These are phyloP conservation scores for Cyclargus thomasi DNA, from an alignment of 1,140 invertebrate species.

Conservation along the genomic window DNA sequence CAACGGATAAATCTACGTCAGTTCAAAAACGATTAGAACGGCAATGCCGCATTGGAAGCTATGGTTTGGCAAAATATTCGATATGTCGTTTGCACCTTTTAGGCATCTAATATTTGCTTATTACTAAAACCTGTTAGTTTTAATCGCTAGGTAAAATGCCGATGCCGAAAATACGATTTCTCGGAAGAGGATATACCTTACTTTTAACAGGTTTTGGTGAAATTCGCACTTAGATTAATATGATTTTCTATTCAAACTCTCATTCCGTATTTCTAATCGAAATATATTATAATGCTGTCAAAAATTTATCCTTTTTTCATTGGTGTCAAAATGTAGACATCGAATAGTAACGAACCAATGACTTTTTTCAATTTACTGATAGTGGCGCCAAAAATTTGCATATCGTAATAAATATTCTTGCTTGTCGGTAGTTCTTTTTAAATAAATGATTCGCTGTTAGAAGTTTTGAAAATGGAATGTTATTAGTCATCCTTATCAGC, in stretches of 20 bases:
- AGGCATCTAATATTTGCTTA: conserved; percentile 1
- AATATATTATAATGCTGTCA: no score
- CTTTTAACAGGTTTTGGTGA: no score
- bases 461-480: background rate
- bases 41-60: background rate
- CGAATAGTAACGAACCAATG: background rate
- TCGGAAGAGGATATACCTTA: background rate
- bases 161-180: background rate
- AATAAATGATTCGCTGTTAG: background rate
- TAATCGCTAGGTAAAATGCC: no score
- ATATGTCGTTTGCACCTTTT: background rate
- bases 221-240: no score
- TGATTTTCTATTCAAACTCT: no score
- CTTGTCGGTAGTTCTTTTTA: background rate
- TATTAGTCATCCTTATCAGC: background rate
- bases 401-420: background rate
- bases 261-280: no score
- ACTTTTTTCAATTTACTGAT: background rate
- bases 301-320: no score
- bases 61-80: background rate
- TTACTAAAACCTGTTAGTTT: background rate
- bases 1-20: background rate
- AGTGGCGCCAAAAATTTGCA: no score
- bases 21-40: background rate
- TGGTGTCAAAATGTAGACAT: background rate